A percentile compares a stretch with the other conserved stretches of the same genome.
These are phyloP conservation scores for Taenaris catops DNA, from an alignment of 2,888 invertebrate species.

Conservation along the genomic window DNA sequence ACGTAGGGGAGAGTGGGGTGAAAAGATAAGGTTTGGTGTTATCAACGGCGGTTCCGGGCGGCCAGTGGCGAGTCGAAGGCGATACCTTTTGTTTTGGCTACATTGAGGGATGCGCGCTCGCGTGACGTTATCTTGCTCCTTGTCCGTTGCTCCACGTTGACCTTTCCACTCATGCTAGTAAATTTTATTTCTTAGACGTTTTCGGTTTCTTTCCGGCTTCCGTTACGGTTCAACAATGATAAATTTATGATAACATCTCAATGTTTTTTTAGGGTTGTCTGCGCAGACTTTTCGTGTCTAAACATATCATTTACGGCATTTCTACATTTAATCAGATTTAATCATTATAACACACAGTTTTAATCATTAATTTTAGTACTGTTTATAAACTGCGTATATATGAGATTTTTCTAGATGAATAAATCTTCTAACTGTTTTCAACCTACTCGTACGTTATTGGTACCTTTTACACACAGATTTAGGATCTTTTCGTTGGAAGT, in stretches of 20 bases:
- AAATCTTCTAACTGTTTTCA: too few relatives aligned
- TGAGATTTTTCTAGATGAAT: too few relatives aligned
- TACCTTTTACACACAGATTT: too few relatives aligned
- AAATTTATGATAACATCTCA: constrained; percentile 39
- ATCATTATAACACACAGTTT: too few relatives aligned
- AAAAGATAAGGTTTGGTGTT: constrained; percentile 70
- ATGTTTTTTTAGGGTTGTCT: constrained; percentile 21
- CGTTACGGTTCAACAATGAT: constrained; percentile 44
- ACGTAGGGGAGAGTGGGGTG: constrained; percentile 31
- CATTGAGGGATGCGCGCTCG: constrained; percentile 72
- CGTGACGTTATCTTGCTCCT: constrained; percentile 68
- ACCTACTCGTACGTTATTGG: too few relatives aligned
- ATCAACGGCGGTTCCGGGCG: constrained; percentile 66
- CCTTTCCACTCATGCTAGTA: constrained; percentile 68
- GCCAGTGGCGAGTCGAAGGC: constrained; percentile 72
- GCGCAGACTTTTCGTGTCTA: too few relatives aligned
- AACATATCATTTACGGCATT: too few relatives aligned
- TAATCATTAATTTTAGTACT: too few relatives aligned
- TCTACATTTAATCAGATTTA: too few relatives aligned
- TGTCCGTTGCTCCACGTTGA: constrained; percentile 45
- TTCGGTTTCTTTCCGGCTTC: constrained; percentile 39
- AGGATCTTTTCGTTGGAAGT: too few relatives aligned
- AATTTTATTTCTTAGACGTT: constrained; percentile 68
- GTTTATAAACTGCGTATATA: too few relatives aligned
- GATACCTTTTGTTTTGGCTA: constrained; percentile 74